These are phyloP conservation scores for Sympetrum striolatum DNA, from an alignment of 2,888 invertebrate genomes.

Conservation along the genomic window DNA sequence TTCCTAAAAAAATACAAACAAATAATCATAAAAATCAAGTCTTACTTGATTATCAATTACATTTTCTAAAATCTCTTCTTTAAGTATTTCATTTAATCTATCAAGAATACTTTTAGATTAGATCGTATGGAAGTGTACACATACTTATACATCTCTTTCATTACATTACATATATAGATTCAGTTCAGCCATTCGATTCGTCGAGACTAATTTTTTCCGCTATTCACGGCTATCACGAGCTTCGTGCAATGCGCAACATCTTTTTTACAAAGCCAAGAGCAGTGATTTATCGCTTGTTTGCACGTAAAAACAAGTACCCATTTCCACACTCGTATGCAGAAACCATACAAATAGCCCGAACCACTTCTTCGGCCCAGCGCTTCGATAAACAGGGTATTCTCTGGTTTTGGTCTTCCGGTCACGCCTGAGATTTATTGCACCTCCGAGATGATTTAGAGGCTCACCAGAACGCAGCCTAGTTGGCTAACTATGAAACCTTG, in stretches of 20 bases:
- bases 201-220: too few species aligned
- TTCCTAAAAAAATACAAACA: too few species aligned
- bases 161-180: too few species aligned
- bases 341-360: not conserved
- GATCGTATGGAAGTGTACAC: too few species aligned
- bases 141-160: too few species aligned
- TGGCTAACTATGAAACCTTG: not conserved
- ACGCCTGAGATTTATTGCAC: not conserved
- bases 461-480: not conserved
- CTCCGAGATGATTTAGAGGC: not conserved
- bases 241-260: not conserved
- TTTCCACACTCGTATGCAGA: not conserved
- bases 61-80: too few species aligned
- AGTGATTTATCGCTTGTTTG: not conserved
- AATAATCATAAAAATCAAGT: too few species aligned
- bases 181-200: too few species aligned
- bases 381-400: not conserved
- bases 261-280: not conserved
- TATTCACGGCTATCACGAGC: too few species aligned
- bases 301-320: not conserved
- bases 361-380: not conserved
- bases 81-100: too few species aligned
- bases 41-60: too few species aligned
- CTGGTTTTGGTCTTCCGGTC: not conserved
- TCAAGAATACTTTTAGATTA: too few species aligned